A percentile compares a stretch with the other conserved stretches of the same genome.
Evolutionary conservation across 1,140 invertebrate species (phyloP).

Genomic region (Brachionus manjavacas): DNA sequence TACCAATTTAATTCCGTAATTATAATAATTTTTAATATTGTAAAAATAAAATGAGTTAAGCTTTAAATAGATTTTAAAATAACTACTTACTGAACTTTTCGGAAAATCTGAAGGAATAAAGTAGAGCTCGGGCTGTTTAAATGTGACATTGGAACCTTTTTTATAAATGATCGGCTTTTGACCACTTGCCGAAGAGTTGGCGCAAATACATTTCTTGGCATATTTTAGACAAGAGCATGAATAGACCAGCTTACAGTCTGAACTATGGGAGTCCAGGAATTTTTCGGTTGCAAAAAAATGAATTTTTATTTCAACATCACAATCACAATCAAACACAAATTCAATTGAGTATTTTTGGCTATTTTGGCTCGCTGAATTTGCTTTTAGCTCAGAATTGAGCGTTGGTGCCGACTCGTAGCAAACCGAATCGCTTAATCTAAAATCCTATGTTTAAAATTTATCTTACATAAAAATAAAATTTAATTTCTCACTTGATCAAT

Average conservation of each 20-base stretch:
- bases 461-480: background rate
- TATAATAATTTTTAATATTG: too few relatives aligned
- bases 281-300: constrained; percentile 93
- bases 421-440: constrained; percentile 13
- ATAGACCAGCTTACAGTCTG: background rate
- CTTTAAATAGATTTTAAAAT: background rate
- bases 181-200: constrained; percentile 65
- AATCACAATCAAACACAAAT: constrained; percentile 93
- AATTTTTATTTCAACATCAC: constrained; percentile 83
- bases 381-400: constrained; percentile 38
- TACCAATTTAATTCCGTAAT: too few relatives aligned
- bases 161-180: constrained; percentile 64
- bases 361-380: constrained; percentile 21
- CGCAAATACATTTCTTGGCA: constrained; percentile 34
- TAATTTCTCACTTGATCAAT: constrained; percentile 66
- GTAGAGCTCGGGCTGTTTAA: constrained; percentile 76
- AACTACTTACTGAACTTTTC: constrained; percentile 67
- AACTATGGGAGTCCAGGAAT: constrained; percentile 60
- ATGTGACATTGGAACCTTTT: constrained; percentile 83
- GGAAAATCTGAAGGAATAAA: constrained; percentile 78
- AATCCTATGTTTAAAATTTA: background rate
- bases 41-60: too few relatives aligned
- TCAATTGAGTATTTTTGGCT: constrained; percentile 76
- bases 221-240: background rate
- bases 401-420: constrained; percentile 9